These are phyloP conservation scores for Donacobius atricapilla DNA, from an alignment of 2,113 vertebrate genomes.

Conservation along the genomic window DNA sequence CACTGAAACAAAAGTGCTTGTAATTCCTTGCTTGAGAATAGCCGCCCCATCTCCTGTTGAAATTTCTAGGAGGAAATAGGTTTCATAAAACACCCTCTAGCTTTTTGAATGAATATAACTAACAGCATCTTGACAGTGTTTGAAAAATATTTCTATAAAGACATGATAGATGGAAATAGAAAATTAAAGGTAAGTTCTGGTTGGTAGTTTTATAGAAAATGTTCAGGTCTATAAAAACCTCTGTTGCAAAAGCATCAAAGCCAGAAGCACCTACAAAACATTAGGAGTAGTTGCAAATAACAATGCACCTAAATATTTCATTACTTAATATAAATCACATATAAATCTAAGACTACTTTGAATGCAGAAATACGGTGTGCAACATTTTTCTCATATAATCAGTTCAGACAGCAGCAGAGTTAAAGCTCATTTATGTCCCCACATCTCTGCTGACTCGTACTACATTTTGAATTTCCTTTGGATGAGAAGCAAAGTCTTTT, in stretches of 20 bases:
- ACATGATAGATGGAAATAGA: background rate
- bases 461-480: background rate
- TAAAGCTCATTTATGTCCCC: background rate
- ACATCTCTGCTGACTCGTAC: background rate
- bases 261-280: background rate
- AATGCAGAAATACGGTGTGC: background rate
- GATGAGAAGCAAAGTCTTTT: background rate
- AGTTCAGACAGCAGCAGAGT: background rate
- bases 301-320: background rate
- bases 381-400: background rate
- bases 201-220: slow-evolving; percentile 4
- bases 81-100: background rate
- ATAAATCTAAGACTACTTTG: background rate
- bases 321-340: background rate
- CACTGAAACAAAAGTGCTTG: slow-evolving; percentile 2
- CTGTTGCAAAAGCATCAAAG: slow-evolving; percentile 3
- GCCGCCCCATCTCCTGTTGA: background rate
- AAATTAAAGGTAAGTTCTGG: background rate
- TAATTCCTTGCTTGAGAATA: background rate
- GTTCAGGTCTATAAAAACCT: background rate
- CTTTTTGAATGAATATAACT: background rate
- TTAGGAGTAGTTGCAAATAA: background rate
- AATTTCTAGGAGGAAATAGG: background rate
- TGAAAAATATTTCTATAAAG: slow-evolving; percentile 37
- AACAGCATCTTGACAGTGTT: background rate